phyloP scores from a whole-genome alignment of 2,888 invertebrate species.

The Hirtodrosophila alboralis region DNA sequence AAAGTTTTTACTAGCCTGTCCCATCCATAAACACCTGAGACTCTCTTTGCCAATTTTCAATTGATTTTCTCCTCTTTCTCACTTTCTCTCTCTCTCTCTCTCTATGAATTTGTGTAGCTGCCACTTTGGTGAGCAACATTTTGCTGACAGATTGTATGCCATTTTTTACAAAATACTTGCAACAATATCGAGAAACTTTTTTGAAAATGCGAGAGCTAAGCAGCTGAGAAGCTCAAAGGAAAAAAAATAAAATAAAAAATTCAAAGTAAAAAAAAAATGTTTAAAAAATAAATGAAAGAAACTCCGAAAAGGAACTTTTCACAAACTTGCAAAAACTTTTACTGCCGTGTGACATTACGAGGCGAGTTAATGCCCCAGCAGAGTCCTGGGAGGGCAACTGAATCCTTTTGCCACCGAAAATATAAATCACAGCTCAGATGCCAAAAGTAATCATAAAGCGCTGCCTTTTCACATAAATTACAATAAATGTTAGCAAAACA shows the following conservation, averaged over 20 bases:
- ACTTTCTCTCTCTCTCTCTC: no score
- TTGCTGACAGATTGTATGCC: conserved; percentile 77
- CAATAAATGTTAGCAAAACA: conserved; percentile 63
- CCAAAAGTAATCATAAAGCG: conserved; percentile 64
- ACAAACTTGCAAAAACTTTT: conserved; percentile 51
- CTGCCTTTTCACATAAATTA: conserved; percentile 62
- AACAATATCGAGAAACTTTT: conserved; percentile 73
- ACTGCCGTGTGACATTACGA: conserved; percentile 64
- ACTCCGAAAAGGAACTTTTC: conserved; percentile 45
- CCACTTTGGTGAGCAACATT: conserved; percentile 52
- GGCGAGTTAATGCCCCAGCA: conserved; percentile 47
- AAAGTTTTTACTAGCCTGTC: conserved; percentile 29
- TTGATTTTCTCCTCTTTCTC: no score
- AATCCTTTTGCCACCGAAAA: conserved; percentile 41
- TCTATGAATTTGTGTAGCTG: conserved; percentile 19
- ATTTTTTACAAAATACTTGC: conserved; percentile 69
- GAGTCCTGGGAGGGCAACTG: conserved; percentile 23
- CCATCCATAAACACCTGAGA: conserved; percentile 69
- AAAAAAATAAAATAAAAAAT: conserved; percentile 13
- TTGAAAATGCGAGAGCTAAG: conserved; percentile 64
- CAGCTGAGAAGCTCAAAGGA: conserved; percentile 51
- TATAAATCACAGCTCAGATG: conserved; percentile 59
- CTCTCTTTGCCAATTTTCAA: conserved; percentile 65
- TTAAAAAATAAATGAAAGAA: no score
- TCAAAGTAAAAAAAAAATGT: conserved; percentile 19